Evolutionary conservation across 2,113 vertebrate species (phyloP), one percentile per base, ranked within the genome.

Genomic region (Ellobius talpinus): DNA sequence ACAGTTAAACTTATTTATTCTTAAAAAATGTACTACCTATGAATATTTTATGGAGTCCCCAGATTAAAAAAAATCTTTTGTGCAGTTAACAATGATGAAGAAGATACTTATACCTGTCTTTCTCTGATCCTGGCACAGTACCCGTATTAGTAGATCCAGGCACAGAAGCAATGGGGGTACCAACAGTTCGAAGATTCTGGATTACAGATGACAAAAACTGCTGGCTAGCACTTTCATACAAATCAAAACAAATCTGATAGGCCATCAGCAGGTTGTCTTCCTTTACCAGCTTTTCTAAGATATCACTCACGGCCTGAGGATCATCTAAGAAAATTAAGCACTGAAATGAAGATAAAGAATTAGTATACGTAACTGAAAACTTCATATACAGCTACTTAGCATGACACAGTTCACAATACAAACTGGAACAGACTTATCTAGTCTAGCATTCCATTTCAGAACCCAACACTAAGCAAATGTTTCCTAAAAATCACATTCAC

Each of bases 241-340:
- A 98, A 98, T 99, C 99, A 96, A 99, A 99, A 97, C 99, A 99
- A 97, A 99, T 99, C 97, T 99, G 99, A 97, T 99, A 99, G 45
- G 99, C 99, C 99, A 99, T 99, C 86, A 99, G 99, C 45, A 99
- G 99, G 98, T 99, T 99, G 97, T 99, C 99, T 98, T 99, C 99
- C 97, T 99, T 99, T 94, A 99, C 99, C 95, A 99, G 96, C 97
- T 99, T 99, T 98, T 99, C 99, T 97, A 99, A 98, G 96, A 99
- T 99, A 98, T 99, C 99, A 33, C 99, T 99, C 86, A 99, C 99
- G 66, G 99, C 99, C 98, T 99, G 99, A 1, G 99, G 99, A 93
- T 99, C 99, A 87, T 99, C 99, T 98, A 99, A 98, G 98, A 99
- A 99, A 97, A 99, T 99, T 97, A 99, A 98, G 98, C 99, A 99